Percentiles rank a stretch among this genome's conserved stretches.
phyloP scores from a whole-genome alignment of 2,113 vertebrate species.

The Psilopsiagon aurifrons region DNA sequence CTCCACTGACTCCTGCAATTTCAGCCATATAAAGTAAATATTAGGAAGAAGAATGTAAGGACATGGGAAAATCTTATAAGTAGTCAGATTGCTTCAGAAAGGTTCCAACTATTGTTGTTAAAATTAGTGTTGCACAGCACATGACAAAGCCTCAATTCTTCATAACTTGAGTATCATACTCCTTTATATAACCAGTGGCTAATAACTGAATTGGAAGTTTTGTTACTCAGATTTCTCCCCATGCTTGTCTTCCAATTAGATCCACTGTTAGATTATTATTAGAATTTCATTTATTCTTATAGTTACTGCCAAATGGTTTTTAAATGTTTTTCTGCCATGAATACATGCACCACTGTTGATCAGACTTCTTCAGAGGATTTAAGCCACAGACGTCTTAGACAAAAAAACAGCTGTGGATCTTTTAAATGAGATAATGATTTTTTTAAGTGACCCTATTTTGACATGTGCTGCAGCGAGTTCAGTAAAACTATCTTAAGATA shows the following conservation, averaged over 20 bases:
- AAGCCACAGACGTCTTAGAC: background rate
- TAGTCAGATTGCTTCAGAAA: background rate
- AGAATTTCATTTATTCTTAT: background rate
- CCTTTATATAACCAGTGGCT: background rate
- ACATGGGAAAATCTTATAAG: background rate
- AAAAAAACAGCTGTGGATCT: conserved; percentile 41
- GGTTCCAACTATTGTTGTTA: background rate
- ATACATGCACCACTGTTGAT: background rate
- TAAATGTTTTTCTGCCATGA: background rate
- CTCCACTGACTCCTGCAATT: background rate
- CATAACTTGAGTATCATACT: background rate
- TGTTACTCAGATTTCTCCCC: background rate
- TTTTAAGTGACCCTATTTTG: conserved; percentile 45
- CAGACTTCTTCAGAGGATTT: conserved; percentile 39
- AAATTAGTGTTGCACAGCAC: background rate
- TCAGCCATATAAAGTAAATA: background rate
- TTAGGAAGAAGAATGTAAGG: background rate
- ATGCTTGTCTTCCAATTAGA: background rate
- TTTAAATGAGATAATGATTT: conserved; percentile 34
- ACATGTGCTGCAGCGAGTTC: background rate
- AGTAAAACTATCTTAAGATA: conserved; percentile 10
- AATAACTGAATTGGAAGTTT: background rate
- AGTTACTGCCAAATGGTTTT: conserved; percentile 39
- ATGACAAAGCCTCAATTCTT: background rate
- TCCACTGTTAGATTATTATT: conserved; percentile 12